Conservation (phyloP, 2,888 invertebrate species). For the Antheraea assamensis region DNA sequence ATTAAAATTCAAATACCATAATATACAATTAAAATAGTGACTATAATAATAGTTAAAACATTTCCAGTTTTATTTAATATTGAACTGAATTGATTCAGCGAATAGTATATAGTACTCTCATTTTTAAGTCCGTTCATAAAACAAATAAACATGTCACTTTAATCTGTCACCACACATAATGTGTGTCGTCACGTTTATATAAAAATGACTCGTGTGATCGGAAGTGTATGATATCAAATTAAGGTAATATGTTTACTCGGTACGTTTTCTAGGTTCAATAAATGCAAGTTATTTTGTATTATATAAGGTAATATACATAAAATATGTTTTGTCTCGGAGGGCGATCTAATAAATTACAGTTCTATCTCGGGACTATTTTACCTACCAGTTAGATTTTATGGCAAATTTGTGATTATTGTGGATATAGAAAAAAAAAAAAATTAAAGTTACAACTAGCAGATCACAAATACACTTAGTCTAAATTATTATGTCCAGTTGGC, state of each 20-base stretch:
- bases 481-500: conserved; percentile 77
- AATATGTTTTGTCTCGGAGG: conserved; percentile 56
- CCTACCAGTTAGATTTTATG: conserved; percentile 68
- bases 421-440: conserved; percentile 52
- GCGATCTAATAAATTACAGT: conserved; percentile 49
- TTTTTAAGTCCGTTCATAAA: too few species aligned
- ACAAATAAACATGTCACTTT: too few species aligned
- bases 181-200: too few species aligned
- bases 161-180: too few species aligned
- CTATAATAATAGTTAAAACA: conserved; percentile 69
- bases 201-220: too few species aligned
- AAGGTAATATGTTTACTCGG: not conserved
- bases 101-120: too few species aligned
- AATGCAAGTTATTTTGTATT: conserved; percentile 55
- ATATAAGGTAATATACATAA: conserved; percentile 34
- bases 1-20: conserved; percentile 75
- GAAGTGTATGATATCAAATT: too few species aligned
- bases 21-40: conserved; percentile 80
- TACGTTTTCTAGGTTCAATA: conserved; percentile 50
- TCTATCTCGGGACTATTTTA: conserved; percentile 43
- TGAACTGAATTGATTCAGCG: conserved; percentile 46
- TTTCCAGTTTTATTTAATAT: conserved; percentile 50
- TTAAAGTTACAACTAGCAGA: conserved; percentile 75
- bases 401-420: conserved; percentile 75
- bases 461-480: conserved; percentile 78